Evolutionary conservation across 2,888 invertebrate species (phyloP), one percentile per base, ranked within the genome.

Genomic region (Idaea straminata): DNA sequence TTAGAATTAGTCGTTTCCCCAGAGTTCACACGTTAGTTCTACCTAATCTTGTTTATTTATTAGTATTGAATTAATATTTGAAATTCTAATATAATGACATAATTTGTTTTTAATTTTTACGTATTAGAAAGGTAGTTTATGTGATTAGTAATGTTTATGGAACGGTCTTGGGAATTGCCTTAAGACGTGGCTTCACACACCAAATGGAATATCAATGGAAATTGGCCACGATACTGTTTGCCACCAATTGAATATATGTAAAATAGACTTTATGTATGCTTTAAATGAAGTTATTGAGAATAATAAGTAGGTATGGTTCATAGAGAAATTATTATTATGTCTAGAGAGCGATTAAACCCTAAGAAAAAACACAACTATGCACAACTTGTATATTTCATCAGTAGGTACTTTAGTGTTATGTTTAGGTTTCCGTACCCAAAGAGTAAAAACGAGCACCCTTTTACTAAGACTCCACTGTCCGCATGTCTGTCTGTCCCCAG

Each of bases 71-170:
- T 47, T 47, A 47, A 47, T 13, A 47, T 47, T 47, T 47, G 47
- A 47, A 47, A 47, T 47, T 47, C 47, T 47, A 47, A 47, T 47
- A 47, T 47, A 47, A 47, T 47, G 47, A 47, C 47, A 47, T 47
- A 47, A 47, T 47, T 47, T 47, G 47, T 47, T 47, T 47, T 47
- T 47, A 64, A 73, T 61, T 70, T 65, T 68, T 64, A 67, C 62
- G 62, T 73, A 67, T 65, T 72, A 73, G 73, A 72, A 70, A 71
- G 69, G 60, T n/a, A 15, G 59, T 69, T 66, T 47, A 47, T 47
- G 47, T 47, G 47, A 47, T 47, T 13, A 13, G 47, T 47, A 47
- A 47, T 47, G 47, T 47, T 47, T 47, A 47, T 47, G 10, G 10
- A 47, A 47, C 47, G 47, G 47, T 47, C 47, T 47, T 47, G 47